Evolutionary conservation across 1,140 invertebrate genomes (phyloP).

Genomic region (Trissolcus basalis): DNA sequence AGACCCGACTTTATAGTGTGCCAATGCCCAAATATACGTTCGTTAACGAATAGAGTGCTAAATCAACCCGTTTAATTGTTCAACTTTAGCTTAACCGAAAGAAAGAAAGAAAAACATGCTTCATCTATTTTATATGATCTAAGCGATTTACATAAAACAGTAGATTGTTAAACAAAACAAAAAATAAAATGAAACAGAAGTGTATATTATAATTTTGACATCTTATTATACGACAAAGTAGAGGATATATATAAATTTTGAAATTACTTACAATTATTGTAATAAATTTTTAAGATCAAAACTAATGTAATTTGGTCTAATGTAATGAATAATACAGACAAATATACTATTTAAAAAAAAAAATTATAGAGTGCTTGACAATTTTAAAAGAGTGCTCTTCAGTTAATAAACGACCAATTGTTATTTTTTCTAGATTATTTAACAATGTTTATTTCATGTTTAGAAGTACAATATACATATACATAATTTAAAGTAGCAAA

Average conservation of each 20-base stretch:
- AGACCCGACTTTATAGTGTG: constrained; percentile 42
- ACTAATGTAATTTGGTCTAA: constrained; percentile 50
- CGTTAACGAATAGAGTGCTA: constrained; percentile 39
- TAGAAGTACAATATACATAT: constrained; percentile 34
- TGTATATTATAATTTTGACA: constrained; percentile 43
- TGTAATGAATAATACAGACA: constrained; percentile 47
- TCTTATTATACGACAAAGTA: constrained; percentile 44
- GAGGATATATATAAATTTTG: constrained; percentile 37
- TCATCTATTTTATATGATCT: constrained; percentile 56
- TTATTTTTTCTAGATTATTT: constrained; percentile 40
- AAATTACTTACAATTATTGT: constrained; percentile 54
- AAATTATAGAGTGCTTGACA: not conserved
- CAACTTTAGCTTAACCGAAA: too few relatives aligned
- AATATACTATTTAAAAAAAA: constrained; percentile 44
- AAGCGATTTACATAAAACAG: constrained; percentile 36
- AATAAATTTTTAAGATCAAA: constrained; percentile 49
- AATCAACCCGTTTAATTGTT: constrained; percentile 1
- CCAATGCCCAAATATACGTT: constrained; percentile 49
- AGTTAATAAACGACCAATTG: not conserved
- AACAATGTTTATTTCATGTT: constrained; percentile 48
- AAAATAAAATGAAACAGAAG: constrained; percentile 37
- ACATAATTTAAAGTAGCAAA: constrained; percentile 44
- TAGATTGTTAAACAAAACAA: constrained; percentile 17
- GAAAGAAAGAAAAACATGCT: constrained; percentile 17
- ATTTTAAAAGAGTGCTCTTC: not conserved